Percentiles rank a stretch among this genome's conserved stretches.
These are phyloP conservation scores for Lepisosteus osseus DNA, from an alignment of 2,113 vertebrate species.

Conservation along the genomic window DNA sequence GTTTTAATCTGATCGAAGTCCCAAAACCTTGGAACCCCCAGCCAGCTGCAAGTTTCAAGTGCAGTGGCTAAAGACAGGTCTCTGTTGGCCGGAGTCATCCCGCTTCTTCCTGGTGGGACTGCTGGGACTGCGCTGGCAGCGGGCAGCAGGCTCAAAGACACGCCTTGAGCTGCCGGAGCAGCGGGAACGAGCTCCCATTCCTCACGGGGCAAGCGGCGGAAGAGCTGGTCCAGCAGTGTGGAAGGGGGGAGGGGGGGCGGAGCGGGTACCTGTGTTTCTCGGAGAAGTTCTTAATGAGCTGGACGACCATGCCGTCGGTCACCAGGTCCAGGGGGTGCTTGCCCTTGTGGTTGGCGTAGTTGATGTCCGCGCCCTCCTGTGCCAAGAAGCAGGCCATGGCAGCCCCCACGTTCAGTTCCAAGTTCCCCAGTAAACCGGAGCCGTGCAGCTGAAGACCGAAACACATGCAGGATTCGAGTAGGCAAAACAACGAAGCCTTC, in stretches of 20 bases:
- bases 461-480: not conserved
- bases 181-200: no score
- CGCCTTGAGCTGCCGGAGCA: no score
- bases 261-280: constrained; percentile 85
- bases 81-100: no score
- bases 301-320: constrained; percentile 68
- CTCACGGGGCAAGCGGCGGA: not conserved
- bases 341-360: constrained; percentile 90
- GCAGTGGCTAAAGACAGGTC: no score
- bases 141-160: no score
- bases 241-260: not conserved
- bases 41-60: no score
- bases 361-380: constrained; percentile 87
- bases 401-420: constrained; percentile 77
- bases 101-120: no score
- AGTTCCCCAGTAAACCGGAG: constrained; percentile 78
- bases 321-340: constrained; percentile 87
- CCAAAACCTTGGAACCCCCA: no score
- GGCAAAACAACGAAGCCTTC: not conserved
- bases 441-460: constrained; percentile 68
- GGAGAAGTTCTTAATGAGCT: constrained; percentile 84
- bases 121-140: no score
- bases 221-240: no score
- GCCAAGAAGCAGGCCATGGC: constrained; percentile 90
- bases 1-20: no score